Evolutionary conservation across 2,888 invertebrate genomes (phyloP).

Genomic region (Cantharis nigra): DNA sequence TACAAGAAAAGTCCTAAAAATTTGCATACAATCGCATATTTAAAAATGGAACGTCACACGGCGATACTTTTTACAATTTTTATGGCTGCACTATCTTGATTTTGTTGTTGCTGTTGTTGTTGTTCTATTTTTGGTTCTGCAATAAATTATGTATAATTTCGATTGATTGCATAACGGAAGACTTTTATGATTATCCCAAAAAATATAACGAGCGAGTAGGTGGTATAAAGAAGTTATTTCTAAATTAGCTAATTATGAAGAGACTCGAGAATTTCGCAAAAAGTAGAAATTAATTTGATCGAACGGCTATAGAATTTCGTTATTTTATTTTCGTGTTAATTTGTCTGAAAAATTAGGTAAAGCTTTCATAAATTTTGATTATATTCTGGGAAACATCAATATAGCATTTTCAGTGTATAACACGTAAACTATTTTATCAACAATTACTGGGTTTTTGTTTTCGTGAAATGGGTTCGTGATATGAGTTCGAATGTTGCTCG

Average conservation of each 20-base stretch:
- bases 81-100: background rate
- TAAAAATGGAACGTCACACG: background rate
- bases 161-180: background rate
- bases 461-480: slow-evolving; percentile 27
- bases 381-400: slow-evolving; percentile 16
- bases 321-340: background rate
- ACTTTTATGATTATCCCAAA: background rate
- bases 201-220: background rate
- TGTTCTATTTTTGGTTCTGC: background rate
- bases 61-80: background rate
- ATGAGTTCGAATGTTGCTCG: slow-evolving; percentile 15
- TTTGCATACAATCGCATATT: background rate
- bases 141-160: background rate
- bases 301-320: background rate
- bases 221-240: background rate
- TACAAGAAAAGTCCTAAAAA: background rate
- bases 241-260: background rate
- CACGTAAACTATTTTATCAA: slow-evolving; percentile 23
- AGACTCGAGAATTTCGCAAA: too few species aligned
- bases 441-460: slow-evolving; percentile 23
- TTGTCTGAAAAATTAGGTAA: background rate
- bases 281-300: too few species aligned
- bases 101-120: background rate
- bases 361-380: background rate
- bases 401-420: slow-evolving; percentile 3